A percentile compares a stretch with the other conserved stretches of the same genome.
phyloP scores from a whole-genome alignment of 2,888 invertebrate genomes.

The Stenodema calcarata region DNA sequence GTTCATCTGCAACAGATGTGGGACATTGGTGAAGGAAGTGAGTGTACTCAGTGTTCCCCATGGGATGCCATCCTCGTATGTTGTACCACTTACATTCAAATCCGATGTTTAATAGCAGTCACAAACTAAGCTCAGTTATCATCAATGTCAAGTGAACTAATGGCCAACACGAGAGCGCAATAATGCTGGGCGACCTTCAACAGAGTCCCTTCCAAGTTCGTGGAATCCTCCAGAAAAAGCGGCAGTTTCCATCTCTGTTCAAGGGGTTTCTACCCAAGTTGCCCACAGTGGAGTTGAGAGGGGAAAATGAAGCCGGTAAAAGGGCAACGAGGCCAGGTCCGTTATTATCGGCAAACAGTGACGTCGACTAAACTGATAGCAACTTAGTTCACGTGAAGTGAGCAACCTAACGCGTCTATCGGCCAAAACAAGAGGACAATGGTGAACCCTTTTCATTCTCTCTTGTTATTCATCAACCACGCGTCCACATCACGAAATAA shows the following conservation, averaged over 20 bases:
- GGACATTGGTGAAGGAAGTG: no score
- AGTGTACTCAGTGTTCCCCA: no score
- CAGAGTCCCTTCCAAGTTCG: neutral
- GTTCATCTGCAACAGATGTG: no score
- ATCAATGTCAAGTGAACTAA: no score
- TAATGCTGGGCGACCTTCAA: no score
- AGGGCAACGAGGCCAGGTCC: neutral
- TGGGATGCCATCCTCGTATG: no score
- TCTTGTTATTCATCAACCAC: neutral
- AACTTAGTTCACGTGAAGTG: neutral
- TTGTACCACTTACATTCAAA: no score
- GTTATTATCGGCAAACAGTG: neutral
- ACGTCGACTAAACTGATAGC: neutral
- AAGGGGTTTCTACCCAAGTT: neutral
- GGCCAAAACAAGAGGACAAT: neutral
- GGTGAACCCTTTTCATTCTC: neutral
- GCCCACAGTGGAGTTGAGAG: neutral
- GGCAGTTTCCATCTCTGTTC: neutral
- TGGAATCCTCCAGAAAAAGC: neutral
- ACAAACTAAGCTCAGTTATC: no score
- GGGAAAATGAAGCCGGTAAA: neutral
- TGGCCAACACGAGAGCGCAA: no score
- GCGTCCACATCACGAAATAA: neutral
- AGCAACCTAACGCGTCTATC: neutral
- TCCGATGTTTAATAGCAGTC: no score